phyloP scores from a whole-genome alignment of 2,113 vertebrate species.

The Romanogobio albipinnatus region DNA sequence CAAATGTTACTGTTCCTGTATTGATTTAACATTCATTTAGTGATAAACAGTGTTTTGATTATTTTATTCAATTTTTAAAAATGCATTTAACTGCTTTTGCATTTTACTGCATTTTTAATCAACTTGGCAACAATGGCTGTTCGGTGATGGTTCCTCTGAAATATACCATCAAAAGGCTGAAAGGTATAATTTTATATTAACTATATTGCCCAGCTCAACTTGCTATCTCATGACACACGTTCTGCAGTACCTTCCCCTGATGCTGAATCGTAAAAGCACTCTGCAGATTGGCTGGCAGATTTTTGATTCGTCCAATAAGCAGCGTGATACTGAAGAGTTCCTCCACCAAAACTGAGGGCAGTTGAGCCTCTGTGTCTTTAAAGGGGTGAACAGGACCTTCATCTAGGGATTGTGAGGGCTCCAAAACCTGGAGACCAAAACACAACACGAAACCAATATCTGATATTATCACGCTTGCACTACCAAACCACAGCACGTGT shows the following conservation, averaged over 20 bases:
- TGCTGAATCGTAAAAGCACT: slow-evolving; percentile 85
- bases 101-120: not conserved
- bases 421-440: slow-evolving; percentile 77
- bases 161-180: not conserved
- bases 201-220: not conserved
- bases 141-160: not conserved
- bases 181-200: not conserved
- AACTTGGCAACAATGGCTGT: not conserved
- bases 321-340: slow-evolving; percentile 85
- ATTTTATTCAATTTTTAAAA: not conserved
- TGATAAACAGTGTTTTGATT: not conserved
- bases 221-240: not conserved
- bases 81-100: not conserved
- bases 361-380: slow-evolving; percentile 80
- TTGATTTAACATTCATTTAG: not conserved
- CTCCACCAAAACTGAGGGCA: slow-evolving; percentile 87
- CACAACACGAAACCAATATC: not conserved
- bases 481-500: not conserved
- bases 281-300: slow-evolving; percentile 80
- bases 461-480: not conserved
- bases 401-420: slow-evolving; percentile 66
- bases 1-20: not conserved
- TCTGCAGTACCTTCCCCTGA: slow-evolving; percentile 83
- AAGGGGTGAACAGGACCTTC: slow-evolving; percentile 75
- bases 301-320: slow-evolving; percentile 83